Evolutionary conservation across 2,888 invertebrate species (phyloP), one percentile per base, ranked within the genome.

Genomic region (Acheta domesticus): DNA sequence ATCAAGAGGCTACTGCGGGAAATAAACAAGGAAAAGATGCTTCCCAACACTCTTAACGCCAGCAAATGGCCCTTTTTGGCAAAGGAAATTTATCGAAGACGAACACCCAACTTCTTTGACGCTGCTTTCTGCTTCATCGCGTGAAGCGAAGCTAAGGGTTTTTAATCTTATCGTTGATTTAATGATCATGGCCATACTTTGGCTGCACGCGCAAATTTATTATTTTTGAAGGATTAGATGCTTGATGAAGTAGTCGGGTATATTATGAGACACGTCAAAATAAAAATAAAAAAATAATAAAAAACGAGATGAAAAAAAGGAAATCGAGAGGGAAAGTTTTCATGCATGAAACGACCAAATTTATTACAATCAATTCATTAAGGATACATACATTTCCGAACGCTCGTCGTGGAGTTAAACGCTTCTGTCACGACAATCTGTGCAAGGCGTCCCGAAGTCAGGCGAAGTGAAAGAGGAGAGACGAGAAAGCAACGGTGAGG

Each of bases 1-100:
- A 62, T 62, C 62, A 62, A 62, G n/a, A 62, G 62, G 62, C 62
- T 19, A n/a, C 62, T 62, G n/a, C 62, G 62, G n/a, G n/a, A 62
- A 62, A 62, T 62, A n/a, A 62, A 62, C 62, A 19, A n/a, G 16
- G 62, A 62, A 62, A 62, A 62, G 16, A 62, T n/a, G 14, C 62
- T 62, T 62, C 62, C 62, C 62, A 14, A 62, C 62, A 62, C 62
- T 14, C n/a, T 62, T 62, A 14, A 62, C 62, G 62, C 16, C n/a
- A 14, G 62, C n/a, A 62, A 19, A 19, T 62, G 14, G 14, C n/a
- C 62, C 62, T n/a, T 62, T 36, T 36, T 36, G 16, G 62, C 62
- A 62, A 62, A 62, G n/a, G 14, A 62, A 62, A 62, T 19, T 62
- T 62, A 62, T 62, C n/a, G 36, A 36, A 36, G 36, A 36, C 36